Evolutionary conservation across 2,888 invertebrate genomes (phyloP), one percentile per base, ranked within the genome.

Genomic region (Parnassius mnemosyne): DNA sequence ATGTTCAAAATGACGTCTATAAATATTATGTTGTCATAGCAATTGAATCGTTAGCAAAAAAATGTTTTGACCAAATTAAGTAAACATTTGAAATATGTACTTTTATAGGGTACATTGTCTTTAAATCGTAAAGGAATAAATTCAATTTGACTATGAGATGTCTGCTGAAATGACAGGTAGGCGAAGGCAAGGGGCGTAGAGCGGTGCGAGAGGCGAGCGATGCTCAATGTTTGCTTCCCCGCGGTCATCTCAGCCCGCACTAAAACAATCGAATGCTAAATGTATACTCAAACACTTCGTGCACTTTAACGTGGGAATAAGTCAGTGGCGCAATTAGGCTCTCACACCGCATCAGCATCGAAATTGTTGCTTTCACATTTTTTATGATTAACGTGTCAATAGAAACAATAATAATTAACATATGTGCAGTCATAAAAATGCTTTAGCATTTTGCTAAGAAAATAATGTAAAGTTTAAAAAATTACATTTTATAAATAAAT

Each of bases 261-360:
- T 90, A 90, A 91, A 87, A 91, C 90, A 91, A 91, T 91, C 91
- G 87, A 89, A 85, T 85, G 91, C 88, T 91, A 91, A 91, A 85
- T 82, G 87, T 77, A 82, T 84, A 76, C 79, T 77, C 89, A 91
- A 91, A 91, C 90, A 90, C 79, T 78, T 76, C 83, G 83, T 80
- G 85, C 87, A 85, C 84, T 87, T 85, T 84, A 85, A 86, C 90
- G 90, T 90, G 91, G 89, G 90, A 90, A 90, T 82, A 82, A 78
- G 80, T 78, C 81, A 82, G 81, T 84, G 84, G 84, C 81, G 86
- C 87, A 89, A 89, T 89, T 88, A 87, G 82, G 73, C 80, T 79
- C 69, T 68, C 69, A 65, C 67, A 69, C 71, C 58, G 65, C 52
- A 44, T 49, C 56, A 54, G 10, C 55, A 16, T 57, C 53, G 58